Evolutionary conservation across 2,113 vertebrate genomes (phyloP).

Genomic region (Puma concolor): DNA sequence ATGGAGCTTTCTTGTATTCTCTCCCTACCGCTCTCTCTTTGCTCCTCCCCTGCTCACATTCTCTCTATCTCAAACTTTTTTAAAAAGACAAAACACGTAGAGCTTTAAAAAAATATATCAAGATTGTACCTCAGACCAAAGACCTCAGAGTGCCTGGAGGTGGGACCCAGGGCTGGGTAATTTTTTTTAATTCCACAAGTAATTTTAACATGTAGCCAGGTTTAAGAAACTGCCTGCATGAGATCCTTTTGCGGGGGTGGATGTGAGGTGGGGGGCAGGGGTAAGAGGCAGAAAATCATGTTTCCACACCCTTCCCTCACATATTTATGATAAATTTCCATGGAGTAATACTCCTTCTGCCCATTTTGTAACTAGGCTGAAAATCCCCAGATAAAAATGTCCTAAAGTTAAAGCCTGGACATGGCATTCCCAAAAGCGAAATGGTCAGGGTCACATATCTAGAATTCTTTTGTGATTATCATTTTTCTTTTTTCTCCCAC

Average conservation of each 20-base stretch:
- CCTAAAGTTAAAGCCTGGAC: neutral
- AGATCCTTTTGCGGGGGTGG: neutral
- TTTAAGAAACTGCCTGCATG: neutral
- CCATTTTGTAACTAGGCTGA: neutral
- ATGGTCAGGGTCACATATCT: neutral
- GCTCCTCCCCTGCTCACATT: too few relatives aligned
- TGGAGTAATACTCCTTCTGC: neutral
- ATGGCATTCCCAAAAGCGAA: neutral
- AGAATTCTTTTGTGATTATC: neutral
- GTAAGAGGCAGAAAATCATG: neutral
- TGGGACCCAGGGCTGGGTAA: neutral
- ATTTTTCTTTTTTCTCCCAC: neutral
- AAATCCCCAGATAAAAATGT: neutral
- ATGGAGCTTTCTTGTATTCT: too few relatives aligned
- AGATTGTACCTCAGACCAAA: neutral
- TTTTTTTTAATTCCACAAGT: neutral
- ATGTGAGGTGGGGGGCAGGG: fast-evolving
- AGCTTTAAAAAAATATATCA: neutral
- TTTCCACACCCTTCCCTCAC: neutral
- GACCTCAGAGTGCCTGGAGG: neutral
- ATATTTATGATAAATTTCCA: neutral
- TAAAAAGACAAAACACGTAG: neutral
- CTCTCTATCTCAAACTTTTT: too few relatives aligned
- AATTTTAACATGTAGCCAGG: neutral
- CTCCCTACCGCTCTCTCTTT: too few relatives aligned